phyloP scores from a whole-genome alignment of 2,113 vertebrate species.

The Oncorhynchus tshawytscha region DNA sequence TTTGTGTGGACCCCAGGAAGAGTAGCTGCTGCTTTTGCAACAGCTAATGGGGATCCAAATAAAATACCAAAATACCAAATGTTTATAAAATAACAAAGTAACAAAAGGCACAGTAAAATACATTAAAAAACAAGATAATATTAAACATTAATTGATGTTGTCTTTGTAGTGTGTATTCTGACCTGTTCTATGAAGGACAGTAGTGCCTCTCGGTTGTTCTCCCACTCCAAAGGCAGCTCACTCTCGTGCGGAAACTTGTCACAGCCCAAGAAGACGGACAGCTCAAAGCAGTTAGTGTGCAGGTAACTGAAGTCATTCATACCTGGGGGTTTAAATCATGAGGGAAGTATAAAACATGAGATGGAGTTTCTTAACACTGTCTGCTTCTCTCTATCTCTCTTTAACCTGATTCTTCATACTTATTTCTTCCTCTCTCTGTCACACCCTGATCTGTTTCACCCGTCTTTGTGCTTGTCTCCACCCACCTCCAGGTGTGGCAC shows the following conservation, averaged over 20 bases:
- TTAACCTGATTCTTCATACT: not conserved
- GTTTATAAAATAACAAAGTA: no score
- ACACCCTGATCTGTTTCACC: no score
- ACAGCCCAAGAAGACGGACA: conserved; percentile 91
- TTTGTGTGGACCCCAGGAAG: no score
- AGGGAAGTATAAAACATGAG: not conserved
- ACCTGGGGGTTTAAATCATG: conserved; percentile 59
- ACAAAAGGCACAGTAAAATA: no score
- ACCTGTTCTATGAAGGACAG: conserved; percentile 97
- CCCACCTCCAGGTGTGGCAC: no score
- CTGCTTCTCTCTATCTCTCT: not conserved
- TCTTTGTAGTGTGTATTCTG: not conserved
- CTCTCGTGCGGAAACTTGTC: conserved; percentile 95
- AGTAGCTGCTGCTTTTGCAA: no score
- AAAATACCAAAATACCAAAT: no score
- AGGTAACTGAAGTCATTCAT: conserved; percentile 99
- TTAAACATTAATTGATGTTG: no score
- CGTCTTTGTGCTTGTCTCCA: no score
- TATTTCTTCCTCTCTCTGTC: no score
- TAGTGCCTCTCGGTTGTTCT: conserved; percentile 91
- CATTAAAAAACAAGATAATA: no score
- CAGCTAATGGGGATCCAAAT: no score
- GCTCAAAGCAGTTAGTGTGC: conserved; percentile 92
- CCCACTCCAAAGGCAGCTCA: conserved; percentile 87
- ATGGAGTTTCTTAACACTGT: not conserved